phyloP scores from a whole-genome alignment of 2,797 vertebrate species.

The Margarornis squamiger region DNA sequence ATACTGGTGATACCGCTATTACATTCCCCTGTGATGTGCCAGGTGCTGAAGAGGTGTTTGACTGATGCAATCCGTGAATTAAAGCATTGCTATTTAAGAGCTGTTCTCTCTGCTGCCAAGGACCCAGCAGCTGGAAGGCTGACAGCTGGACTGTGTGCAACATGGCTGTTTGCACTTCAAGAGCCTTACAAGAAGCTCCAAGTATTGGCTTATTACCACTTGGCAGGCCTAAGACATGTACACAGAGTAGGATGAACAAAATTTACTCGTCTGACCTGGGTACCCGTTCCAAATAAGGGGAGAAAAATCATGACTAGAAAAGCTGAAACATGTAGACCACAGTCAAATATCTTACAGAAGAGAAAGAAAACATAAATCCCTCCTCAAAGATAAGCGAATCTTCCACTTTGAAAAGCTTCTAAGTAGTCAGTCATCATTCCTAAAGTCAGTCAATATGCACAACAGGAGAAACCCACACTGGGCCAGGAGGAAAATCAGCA shows the following conservation, averaged over 20 bases:
- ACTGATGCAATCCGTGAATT: neutral
- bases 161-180: rapidly evolving
- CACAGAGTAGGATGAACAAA: neutral
- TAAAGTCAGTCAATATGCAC: neutral
- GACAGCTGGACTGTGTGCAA: neutral
- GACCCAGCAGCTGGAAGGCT: neutral
- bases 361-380: neutral
- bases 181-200: neutral
- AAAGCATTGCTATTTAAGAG: neutral
- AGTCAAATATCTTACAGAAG: neutral
- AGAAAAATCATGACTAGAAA: neutral
- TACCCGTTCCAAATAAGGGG: neutral
- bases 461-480: neutral
- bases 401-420: neutral
- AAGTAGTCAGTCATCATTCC: neutral
- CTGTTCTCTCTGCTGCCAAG: neutral
- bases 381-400: neutral
- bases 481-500: neutral
- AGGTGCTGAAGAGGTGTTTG: neutral
- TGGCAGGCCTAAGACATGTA: neutral
- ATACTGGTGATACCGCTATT: neutral
- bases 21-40: rapidly evolving
- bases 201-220: neutral
- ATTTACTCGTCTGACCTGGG: neutral
- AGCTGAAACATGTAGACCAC: neutral